Evolutionary conservation across 2,113 vertebrate genomes (phyloP).

Genomic region (Bos javanicus): DNA sequence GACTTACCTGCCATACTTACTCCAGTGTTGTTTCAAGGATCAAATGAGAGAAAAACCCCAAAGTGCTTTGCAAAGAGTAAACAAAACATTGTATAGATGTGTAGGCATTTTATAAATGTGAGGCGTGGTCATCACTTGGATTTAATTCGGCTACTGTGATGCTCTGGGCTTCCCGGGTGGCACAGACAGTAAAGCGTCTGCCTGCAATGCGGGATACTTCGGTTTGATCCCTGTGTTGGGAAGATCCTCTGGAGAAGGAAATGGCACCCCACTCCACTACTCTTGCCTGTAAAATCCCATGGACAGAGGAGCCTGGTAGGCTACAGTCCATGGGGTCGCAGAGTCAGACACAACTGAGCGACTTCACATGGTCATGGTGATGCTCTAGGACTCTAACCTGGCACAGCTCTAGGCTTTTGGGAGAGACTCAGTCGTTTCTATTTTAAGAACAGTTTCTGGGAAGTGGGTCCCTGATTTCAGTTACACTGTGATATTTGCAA

Average conservation of each 20-base stretch:
- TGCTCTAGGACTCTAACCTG: not conserved
- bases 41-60: not conserved
- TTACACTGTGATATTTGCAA: not conserved
- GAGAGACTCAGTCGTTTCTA: not conserved
- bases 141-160: not conserved
- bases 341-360: not conserved
- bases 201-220: accelerated
- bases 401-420: not conserved
- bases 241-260: not conserved
- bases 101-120: not conserved
- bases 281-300: not conserved
- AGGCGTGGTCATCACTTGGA: not conserved
- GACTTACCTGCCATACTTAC: not conserved
- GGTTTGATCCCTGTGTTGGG: not conserved
- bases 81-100: not conserved
- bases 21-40: not conserved
- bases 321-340: not conserved
- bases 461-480: not conserved
- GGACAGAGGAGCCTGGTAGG: not conserved
- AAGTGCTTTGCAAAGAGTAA: not conserved
- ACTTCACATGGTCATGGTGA: not conserved
- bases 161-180: not conserved
- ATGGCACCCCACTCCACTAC: not conserved
- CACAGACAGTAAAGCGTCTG: not conserved
- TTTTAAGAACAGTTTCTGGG: not conserved